Base-by-base conservation (phyloP, 1,140 invertebrate species). In the Nomia melanderi region DNA sequence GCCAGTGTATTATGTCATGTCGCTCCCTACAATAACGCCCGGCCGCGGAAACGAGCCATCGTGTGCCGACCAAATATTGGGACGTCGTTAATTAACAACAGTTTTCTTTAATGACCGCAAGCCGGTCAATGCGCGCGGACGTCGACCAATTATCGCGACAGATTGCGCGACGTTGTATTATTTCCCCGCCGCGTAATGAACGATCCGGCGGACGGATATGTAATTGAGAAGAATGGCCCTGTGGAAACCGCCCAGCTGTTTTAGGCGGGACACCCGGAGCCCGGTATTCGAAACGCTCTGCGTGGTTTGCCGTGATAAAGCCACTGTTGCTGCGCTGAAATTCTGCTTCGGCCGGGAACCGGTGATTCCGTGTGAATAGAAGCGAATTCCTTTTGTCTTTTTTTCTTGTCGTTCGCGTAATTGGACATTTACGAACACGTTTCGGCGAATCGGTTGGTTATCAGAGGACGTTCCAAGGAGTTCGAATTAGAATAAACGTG, bases 11-110 rank as follows among this genome's bases (percentile, higher is more conserved):
- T 78, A 74, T 78, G 69, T 17, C 44, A 31, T 36, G 33, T 71
- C 76, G 47, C 69, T 60, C 56, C 65, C 39, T 76, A 50, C 47
- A 72, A 76, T 82, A 83, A 83, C 78, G 54, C 62, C 33, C 25
- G n/a, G 47, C 66, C 31, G 25, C 17, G 36, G 50, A 56, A 66
- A 56, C 36, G 63, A 50, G 63, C 41, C 29, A 50, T 56, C 77
- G 39, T 39, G 54, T 50, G 20, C 50, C 50, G 81, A 66, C 57
- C 65, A 82, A 83, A 81, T 71, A 84, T 80, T 63, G 64, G 47
- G 31, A 47, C 23, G 41, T 84, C 54, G 73, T 84, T 84, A 84
- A 84, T 84, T 83, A 84, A 70, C 59, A 41, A 33, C 70, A 66
- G 67, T 83, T 78, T 79, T 83, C 74, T 78, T 76, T 36, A 41